Base-by-base conservation (phyloP, 2,113 vertebrate species). In the Oxyruncus cristatus region DNA sequence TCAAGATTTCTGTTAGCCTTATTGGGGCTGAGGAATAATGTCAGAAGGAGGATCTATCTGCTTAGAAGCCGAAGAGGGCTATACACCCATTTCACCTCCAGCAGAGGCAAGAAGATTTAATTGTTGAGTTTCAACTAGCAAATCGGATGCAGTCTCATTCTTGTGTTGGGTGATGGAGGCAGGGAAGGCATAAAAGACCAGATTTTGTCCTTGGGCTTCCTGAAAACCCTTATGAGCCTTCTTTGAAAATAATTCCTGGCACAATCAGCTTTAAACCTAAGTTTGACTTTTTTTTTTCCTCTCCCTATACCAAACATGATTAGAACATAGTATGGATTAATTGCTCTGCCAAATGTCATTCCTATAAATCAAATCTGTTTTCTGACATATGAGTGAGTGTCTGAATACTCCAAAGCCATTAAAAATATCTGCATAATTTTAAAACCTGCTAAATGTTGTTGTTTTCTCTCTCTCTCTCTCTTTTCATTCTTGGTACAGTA, bases 391-490 rank as follows among this genome's bases (percentile, higher is more conserved):
- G 97, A 97, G 97, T 97, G 97, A 97, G 96, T 97, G 97, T 97
- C 97, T 97, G 97, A 97, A 97, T 97, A 97, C 95, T 97, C 97
- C 95, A 95, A 97, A 97, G 96, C 96, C 97, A 97, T 97, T 97
- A 97, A 97, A 97, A 97, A 96, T 97, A 97, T 97, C 97, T 97
- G 97, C 97, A 97, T 97, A 97, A 97, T 97, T 97, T 97, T 94
- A 97, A 97, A 97, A 97, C 97, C 97, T 97, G 97, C 97, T 97
- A 97, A 97, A 97, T 97, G 96, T 97, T 97, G 95, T 97, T 97
- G 95, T 96, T 97, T 96, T 96, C 91, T 96, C 86, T 94, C 79
- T 92, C 90, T 89, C 89, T 95, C 78, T 95, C 89, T 95, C 85
- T 89, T 63, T 97, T 95, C 92, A 88, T 94, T 95, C 93, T 94